A percentile compares a stretch with the other conserved stretches of the same genome.
These are phyloP conservation scores for Monopterus albus DNA, from an alignment of 2,113 vertebrate species.

Conservation along the genomic window DNA sequence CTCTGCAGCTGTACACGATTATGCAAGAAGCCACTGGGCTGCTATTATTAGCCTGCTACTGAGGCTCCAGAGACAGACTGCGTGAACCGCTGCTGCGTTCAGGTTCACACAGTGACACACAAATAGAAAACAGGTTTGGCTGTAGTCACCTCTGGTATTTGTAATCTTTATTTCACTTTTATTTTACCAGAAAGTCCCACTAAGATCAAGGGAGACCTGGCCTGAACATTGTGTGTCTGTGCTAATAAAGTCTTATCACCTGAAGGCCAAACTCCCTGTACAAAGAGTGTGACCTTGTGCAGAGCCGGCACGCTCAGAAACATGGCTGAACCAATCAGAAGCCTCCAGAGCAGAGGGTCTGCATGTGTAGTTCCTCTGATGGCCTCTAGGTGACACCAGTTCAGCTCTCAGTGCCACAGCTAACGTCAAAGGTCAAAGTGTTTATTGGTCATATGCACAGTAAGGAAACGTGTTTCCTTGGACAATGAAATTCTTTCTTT, in stretches of 20 bases:
- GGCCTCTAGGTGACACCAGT: neutral
- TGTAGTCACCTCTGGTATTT: no score
- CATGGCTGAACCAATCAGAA: neutral
- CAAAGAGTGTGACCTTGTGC: neutral
- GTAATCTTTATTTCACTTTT: no score
- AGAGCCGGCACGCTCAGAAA: neutral
- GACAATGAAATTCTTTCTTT: no score
- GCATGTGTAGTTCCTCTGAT: neutral
- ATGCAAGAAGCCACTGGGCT: slow-evolving; percentile 42
- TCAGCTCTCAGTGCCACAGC: no score
- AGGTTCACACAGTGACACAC: slow-evolving; percentile 5
- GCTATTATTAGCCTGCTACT: slow-evolving; percentile 65
- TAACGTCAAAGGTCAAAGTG: no score
- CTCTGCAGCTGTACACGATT: slow-evolving; percentile 51
- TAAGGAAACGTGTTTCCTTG: no score
- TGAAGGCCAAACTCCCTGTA: neutral
- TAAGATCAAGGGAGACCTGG: no score
- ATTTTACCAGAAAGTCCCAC: no score
- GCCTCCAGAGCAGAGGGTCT: neutral
- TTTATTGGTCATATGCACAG: no score
- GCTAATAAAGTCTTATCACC: neutral
- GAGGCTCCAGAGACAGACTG: slow-evolving; percentile 22
- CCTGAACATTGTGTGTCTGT: neutral
- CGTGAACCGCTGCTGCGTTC: neutral
- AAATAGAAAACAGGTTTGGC: slow-evolving; percentile 11